phyloP scores from a whole-genome alignment of 2,888 invertebrate species.

The Rotaria macrura region DNA sequence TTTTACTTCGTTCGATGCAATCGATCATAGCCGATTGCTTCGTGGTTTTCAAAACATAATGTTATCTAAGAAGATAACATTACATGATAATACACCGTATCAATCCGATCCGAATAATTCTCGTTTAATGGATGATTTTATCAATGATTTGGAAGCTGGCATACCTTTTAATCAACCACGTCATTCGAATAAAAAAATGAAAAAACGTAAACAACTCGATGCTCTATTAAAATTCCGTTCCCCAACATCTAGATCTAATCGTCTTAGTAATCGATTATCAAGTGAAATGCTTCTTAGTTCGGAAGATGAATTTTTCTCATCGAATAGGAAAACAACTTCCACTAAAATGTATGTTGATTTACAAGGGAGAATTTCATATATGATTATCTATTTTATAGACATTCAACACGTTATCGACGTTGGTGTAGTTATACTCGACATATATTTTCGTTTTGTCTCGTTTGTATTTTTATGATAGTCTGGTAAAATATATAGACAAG shows the following conservation, averaged over 20 bases:
- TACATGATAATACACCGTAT: no score
- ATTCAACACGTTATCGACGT: not conserved
- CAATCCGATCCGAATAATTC: not conserved
- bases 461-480: constrained; percentile 15
- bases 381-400: no score
- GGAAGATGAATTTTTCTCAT: not conserved
- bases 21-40: not conserved
- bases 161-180: no score
- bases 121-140: not conserved
- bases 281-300: not conserved
- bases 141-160: not conserved
- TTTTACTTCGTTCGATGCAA: not conserved
- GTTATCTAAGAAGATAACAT: not conserved
- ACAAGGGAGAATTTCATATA: no score
- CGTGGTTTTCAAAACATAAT: not conserved
- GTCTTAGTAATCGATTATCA: not conserved
- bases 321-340: not conserved
- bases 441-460: not conserved
- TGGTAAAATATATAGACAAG: no score
- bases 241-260: not conserved
- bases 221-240: not conserved
- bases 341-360: not conserved
- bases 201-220: constrained; percentile 13
- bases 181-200: not conserved
- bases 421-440: constrained; percentile 5